These are phyloP conservation scores for Microtus ochrogaster DNA, from an alignment of 2,113 vertebrate genomes.

Conservation along the genomic window DNA sequence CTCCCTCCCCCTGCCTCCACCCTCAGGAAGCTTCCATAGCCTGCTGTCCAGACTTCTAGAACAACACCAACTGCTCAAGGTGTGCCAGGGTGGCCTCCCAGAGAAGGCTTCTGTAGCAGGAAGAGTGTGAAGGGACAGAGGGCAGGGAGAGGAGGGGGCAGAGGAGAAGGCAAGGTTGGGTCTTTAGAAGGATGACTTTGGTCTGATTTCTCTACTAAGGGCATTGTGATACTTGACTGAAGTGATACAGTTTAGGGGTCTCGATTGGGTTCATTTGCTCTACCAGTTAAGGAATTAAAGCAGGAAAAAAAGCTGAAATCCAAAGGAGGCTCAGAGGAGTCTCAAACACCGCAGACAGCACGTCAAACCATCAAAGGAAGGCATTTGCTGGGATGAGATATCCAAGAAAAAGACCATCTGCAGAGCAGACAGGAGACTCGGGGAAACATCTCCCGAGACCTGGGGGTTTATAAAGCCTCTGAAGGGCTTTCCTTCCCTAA, in stretches of 20 bases:
- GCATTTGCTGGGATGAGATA: neutral
- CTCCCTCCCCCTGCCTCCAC: neutral
- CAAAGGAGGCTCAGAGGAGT: neutral
- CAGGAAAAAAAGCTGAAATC: neutral
- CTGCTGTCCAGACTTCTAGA: neutral
- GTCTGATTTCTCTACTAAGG: neutral
- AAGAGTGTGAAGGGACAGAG: neutral
- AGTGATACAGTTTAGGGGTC: neutral
- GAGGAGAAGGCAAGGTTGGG: neutral
- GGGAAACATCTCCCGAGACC: neutral
- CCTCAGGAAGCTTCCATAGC: neutral
- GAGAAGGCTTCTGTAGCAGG: neutral
- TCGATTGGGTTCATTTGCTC: neutral
- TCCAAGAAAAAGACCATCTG: neutral
- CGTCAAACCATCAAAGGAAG: neutral
- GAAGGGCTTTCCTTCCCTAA: neutral
- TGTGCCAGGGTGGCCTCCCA: neutral
- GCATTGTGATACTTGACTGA: conserved; percentile 12
- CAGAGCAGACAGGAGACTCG: neutral
- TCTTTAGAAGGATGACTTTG: neutral
- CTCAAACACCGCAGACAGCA: neutral
- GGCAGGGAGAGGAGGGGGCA: neutral
- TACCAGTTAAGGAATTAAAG: neutral
- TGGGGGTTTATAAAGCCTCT: neutral
- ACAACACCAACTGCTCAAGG: neutral